phyloP scores from a whole-genome alignment of 2,113 vertebrate species.

The Ginglymostoma cirratum region DNA sequence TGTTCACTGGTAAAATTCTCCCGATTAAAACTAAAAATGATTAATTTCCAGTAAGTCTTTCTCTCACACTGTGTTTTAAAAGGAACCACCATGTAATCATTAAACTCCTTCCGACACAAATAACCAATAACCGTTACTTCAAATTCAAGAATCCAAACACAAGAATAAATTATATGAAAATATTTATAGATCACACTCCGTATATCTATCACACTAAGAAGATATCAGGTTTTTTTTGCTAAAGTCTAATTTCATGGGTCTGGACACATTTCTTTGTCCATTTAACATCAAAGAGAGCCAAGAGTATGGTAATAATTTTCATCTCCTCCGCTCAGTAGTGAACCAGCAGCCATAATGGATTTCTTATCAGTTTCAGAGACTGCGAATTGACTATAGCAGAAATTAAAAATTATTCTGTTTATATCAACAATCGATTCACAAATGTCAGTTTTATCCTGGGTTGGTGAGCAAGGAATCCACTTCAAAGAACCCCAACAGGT shows the following conservation, averaged over 20 bases:
- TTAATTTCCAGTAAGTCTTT: too few relatives aligned
- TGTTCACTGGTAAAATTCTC: too few relatives aligned
- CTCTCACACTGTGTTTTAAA: too few relatives aligned
- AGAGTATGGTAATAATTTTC: neutral
- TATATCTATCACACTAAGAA: neutral
- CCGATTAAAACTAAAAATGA: too few relatives aligned
- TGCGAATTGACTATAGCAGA: neutral
- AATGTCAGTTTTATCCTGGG: neutral
- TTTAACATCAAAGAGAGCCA: neutral
- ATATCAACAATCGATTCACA: neutral
- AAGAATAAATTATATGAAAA: too few relatives aligned
- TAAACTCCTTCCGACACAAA: too few relatives aligned
- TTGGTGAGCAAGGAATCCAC: neutral
- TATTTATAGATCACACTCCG: too few relatives aligned
- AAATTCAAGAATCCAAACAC: too few relatives aligned
- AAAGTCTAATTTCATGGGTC: neutral
- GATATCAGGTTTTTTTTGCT: neutral
- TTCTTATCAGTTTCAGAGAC: neutral
- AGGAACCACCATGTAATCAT: too few relatives aligned
- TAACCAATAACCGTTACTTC: too few relatives aligned
- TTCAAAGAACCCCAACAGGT: neutral
- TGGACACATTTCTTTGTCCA: neutral
- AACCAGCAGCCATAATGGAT: neutral
- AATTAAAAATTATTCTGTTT: neutral
- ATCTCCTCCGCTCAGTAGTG: neutral